A percentile compares a stretch with the other conserved stretches of the same genome.
Evolutionary conservation across 2,888 invertebrate species (phyloP).

Genomic region (Pterostichus niger): DNA sequence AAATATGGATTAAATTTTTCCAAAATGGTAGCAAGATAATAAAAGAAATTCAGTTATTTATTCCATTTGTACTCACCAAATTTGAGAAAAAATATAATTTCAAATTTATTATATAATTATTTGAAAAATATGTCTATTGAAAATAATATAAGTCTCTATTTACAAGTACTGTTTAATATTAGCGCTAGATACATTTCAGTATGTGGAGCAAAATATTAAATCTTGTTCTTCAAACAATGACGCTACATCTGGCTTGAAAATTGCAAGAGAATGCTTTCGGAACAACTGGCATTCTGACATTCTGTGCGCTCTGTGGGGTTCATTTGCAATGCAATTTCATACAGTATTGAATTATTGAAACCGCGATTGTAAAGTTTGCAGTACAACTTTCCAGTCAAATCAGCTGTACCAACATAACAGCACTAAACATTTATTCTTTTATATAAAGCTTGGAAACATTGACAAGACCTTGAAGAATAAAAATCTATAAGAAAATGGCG

Average conservation of each 20-base stretch:
- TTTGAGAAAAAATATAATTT: too few species aligned
- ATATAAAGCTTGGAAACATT: background rate
- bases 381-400: background rate
- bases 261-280: background rate
- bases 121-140: too few species aligned
- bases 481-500: background rate
- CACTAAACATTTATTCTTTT: background rate
- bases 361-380: slow-evolving; percentile 2
- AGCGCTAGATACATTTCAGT: too few species aligned
- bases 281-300: background rate
- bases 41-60: too few species aligned
- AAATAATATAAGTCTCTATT: too few species aligned
- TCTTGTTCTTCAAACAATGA: slow-evolving; percentile 8
- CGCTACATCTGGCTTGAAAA: slow-evolving; percentile 8
- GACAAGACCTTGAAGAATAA: background rate
- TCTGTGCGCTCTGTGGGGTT: background rate
- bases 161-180: too few species aligned
- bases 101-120: too few species aligned
- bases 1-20: too few species aligned
- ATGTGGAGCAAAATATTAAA: background rate
- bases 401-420: background rate
- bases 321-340: slow-evolving; percentile 23
- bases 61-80: too few species aligned
- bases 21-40: too few species aligned
- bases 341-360: slow-evolving; percentile 28